These are phyloP conservation scores for Aptenodytes patagonicus DNA, from an alignment of 2,113 vertebrate species.

Conservation along the genomic window DNA sequence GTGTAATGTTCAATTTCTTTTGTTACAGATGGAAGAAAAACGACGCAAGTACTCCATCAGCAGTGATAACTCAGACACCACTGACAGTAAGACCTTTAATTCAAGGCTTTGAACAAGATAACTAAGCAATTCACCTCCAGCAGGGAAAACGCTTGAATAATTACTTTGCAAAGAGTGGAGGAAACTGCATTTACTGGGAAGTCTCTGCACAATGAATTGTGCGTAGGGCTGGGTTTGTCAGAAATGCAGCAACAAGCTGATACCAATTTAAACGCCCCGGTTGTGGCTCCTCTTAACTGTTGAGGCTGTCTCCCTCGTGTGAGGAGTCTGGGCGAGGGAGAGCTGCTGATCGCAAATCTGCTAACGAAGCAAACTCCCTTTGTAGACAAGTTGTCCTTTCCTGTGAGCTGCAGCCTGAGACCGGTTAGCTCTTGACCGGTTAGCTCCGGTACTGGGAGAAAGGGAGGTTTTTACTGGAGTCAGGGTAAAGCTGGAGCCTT, in stretches of 20 bases:
- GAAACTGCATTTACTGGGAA: conserved; percentile 10
- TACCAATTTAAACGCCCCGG: background rate
- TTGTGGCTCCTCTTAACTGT: background rate
- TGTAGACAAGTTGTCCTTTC: background rate
- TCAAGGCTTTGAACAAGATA: conserved; percentile 41
- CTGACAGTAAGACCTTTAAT: conserved; percentile 88
- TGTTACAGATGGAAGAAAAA: conserved; percentile 95
- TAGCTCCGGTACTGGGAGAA: background rate
- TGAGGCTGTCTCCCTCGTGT: background rate
- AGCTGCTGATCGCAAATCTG: background rate
- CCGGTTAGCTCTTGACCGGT: background rate
- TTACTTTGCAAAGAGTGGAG: background rate
- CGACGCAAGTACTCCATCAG: conserved; percentile 96
- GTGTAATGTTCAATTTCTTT: conserved; percentile 55
- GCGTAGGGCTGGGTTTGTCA: conserved; percentile 1
- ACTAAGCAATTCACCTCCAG: conserved; percentile 44
- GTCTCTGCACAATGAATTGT: background rate
- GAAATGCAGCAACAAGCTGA: conserved; percentile 28
- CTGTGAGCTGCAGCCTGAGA: background rate
- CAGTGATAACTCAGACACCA: conserved; percentile 98
- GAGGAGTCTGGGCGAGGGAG: background rate
- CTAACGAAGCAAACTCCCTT: background rate
- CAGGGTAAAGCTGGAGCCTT: background rate
- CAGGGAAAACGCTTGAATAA: conserved; percentile 42
- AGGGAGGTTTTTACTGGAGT: background rate